phyloP scores from a whole-genome alignment of 2,113 vertebrate genomes.

The Microcebus jonahi region DNA sequence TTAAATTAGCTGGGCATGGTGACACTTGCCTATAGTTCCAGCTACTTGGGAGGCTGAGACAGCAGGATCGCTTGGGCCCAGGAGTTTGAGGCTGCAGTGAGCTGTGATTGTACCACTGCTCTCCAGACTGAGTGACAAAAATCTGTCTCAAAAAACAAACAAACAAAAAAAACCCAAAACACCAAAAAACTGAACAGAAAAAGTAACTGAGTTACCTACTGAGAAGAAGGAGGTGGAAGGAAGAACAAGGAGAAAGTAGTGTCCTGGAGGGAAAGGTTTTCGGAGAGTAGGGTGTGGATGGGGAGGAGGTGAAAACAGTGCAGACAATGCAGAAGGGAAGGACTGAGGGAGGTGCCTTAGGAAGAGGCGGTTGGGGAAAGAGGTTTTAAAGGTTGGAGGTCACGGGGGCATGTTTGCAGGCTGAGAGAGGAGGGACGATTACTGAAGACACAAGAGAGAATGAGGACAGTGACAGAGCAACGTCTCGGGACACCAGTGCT shows the following conservation, averaged over 20 bases:
- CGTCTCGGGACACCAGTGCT: background rate
- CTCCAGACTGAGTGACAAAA: too few relatives aligned
- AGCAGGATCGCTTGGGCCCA: too few relatives aligned
- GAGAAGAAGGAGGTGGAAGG: background rate
- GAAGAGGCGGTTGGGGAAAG: background rate
- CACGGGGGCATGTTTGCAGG: background rate
- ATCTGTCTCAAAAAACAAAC: too few relatives aligned
- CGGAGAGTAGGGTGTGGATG: background rate
- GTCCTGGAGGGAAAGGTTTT: background rate
- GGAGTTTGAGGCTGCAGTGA: too few relatives aligned
- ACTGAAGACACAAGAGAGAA: background rate
- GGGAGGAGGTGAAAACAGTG: background rate
- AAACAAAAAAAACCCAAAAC: too few relatives aligned
- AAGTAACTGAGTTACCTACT: background rate
- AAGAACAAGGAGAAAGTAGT: background rate
- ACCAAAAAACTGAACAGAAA: too few relatives aligned
- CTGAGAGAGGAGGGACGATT: background rate
- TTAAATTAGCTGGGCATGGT: too few relatives aligned
- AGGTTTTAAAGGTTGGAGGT: background rate
- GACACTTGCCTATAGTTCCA: too few relatives aligned
- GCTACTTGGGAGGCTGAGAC: too few relatives aligned
- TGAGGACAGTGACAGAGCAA: background rate
- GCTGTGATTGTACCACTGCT: too few relatives aligned
- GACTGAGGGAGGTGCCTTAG: background rate
- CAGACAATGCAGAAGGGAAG: background rate